Percentiles rank a stretch among this genome's conserved stretches.
These are phyloP conservation scores for Protobothrops mucrosquamatus DNA, from an alignment of 2,113 vertebrate genomes.

Conservation along the genomic window DNA sequence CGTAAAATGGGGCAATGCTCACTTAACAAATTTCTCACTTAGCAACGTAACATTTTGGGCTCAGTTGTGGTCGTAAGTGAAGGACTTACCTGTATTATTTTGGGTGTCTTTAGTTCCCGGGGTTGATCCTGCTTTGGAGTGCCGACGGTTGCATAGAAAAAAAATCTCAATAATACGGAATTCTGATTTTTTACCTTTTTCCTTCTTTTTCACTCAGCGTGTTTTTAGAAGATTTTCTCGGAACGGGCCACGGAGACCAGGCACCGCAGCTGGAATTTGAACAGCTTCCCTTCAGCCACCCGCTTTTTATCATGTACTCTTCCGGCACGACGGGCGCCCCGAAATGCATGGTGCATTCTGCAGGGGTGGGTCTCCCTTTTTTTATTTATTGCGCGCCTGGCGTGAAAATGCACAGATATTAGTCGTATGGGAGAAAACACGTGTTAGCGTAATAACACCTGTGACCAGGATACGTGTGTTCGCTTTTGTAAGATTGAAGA, in stretches of 20 bases:
- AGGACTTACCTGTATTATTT: background rate
- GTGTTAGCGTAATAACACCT: too few species aligned
- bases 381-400: background rate
- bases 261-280: conserved; percentile 95
- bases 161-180: background rate
- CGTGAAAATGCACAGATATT: background rate
- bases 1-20: background rate
- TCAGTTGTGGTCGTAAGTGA: background rate
- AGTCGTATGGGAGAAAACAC: background rate
- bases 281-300: conserved; percentile 93
- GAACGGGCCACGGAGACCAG: conserved; percentile 76
- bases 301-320: conserved; percentile 94
- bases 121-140: background rate
- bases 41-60: background rate
- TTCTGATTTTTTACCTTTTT: background rate
- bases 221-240: conserved; percentile 91
- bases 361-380: conserved; percentile 79
- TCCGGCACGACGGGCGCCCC: conserved; percentile 95
- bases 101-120: background rate
- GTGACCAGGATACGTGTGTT: background rate
- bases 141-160: background rate
- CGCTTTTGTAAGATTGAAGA: background rate
- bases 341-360: conserved; percentile 98
- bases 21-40: background rate
- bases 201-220: conserved; percentile 64